Conservation (phyloP, 2,888 invertebrate species). For the Melipona bicolor region DNA sequence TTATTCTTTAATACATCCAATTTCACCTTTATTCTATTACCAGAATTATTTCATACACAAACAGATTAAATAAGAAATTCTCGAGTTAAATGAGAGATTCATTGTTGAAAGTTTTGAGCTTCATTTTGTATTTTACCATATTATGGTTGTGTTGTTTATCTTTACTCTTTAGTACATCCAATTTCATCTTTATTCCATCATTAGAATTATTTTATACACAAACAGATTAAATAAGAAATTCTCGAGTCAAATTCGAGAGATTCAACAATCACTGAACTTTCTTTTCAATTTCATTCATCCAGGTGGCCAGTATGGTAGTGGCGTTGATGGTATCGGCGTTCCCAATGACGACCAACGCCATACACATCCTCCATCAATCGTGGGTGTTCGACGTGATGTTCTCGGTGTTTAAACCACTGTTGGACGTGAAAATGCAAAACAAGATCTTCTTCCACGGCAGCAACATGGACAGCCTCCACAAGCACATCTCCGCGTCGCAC, state of each 20-base stretch:
- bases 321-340: slow-evolving; percentile 86
- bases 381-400: slow-evolving; percentile 93
- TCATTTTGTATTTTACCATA: too few species aligned
- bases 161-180: too few species aligned
- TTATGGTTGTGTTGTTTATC: too few species aligned
- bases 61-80: too few species aligned
- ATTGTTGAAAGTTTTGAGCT: too few species aligned
- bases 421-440: slow-evolving; percentile 89
- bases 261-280: not conserved
- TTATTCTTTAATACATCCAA: too few species aligned
- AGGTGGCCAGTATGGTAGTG: slow-evolving; percentile 82
- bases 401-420: slow-evolving; percentile 91
- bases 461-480: slow-evolving; percentile 90
- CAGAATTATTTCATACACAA: too few species aligned
- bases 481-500: slow-evolving; percentile 89
- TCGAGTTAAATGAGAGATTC: not conserved
- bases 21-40: too few species aligned
- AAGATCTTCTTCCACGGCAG: slow-evolving; percentile 90
- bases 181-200: too few species aligned
- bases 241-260: not conserved
- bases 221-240: too few species aligned
- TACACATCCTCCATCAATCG: slow-evolving; percentile 92
- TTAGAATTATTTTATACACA: too few species aligned
- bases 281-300: not conserved
- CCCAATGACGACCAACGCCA: slow-evolving; percentile 89